Percentiles rank a stretch among this genome's conserved stretches.
phyloP scores from a whole-genome alignment of 2,888 invertebrate species.

The Lordiphosa fenestrarum region DNA sequence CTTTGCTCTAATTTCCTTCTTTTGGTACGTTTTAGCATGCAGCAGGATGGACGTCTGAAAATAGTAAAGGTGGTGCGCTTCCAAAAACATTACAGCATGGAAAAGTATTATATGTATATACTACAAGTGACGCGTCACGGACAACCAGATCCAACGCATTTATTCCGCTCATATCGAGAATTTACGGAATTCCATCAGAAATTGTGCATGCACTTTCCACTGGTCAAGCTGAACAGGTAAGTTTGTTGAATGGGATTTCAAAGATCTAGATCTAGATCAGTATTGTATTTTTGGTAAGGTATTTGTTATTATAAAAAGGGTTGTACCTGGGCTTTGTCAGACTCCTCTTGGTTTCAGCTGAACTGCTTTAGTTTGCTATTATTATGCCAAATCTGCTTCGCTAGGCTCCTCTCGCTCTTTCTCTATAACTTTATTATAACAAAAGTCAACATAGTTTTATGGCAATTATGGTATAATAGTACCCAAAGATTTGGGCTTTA shows the following conservation, averaged over 20 bases:
- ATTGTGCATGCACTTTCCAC: conserved; percentile 93
- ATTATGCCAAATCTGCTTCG: too few species aligned
- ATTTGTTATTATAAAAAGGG: too few species aligned
- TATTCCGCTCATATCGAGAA: conserved; percentile 97
- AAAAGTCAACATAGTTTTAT: conserved; percentile 25
- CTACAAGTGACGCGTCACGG: conserved; percentile 90
- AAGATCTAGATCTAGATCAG: too few species aligned
- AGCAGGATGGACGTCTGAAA: conserved; percentile 93
- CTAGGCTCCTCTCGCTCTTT: background rate
- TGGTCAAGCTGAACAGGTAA: conserved; percentile 94
- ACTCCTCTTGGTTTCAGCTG: too few species aligned
- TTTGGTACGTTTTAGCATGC: conserved; percentile 83
- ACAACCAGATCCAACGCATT: conserved; percentile 91
- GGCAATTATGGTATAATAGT: conserved; percentile 22
- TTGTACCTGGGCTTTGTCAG: too few species aligned
- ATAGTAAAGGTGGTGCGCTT: conserved; percentile 92
- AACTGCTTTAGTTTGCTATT: background rate
- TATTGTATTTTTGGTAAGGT: too few species aligned
- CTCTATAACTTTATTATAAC: conserved; percentile 12
- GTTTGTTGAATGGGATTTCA: conserved; percentile 53
- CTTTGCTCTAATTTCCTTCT: too few species aligned
- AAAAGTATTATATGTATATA: conserved; percentile 98
- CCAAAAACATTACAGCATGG: conserved; percentile 97
- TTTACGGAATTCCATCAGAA: conserved; percentile 98
- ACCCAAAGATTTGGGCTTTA: conserved; percentile 16